Evolutionary conservation across 2,888 invertebrate species (phyloP).

Genomic region (Drosophila koepferae): DNA sequence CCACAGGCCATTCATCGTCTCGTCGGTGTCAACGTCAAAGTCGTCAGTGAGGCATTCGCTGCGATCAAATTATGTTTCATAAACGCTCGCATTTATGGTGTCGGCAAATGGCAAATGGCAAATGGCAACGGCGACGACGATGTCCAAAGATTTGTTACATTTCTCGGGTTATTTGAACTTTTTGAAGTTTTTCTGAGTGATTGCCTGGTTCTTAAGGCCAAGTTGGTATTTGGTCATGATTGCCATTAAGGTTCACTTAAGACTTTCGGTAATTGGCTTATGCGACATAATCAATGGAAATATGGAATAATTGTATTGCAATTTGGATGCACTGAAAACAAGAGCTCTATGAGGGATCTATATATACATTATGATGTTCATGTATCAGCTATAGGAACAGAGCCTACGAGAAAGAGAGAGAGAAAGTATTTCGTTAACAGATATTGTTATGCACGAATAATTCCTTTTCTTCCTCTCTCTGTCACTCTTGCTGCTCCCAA

Average conservation of each 20-base stretch:
- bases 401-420: neutral
- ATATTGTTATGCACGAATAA: neutral
- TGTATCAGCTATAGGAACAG: no score
- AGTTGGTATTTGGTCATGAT: conserved; percentile 28
- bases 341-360: neutral
- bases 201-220: conserved; percentile 27
- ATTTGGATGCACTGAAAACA: neutral
- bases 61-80: conserved; percentile 83
- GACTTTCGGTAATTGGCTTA: conserved; percentile 33
- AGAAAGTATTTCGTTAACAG: neutral
- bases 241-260: conserved; percentile 26
- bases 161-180: conserved; percentile 75
- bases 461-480: neutral
- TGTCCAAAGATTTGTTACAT: conserved; percentile 83
- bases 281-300: conserved; percentile 6
- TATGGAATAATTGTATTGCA: neutral
- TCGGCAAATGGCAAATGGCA: conserved; percentile 28
- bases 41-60: conserved; percentile 72
- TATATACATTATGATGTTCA: neutral
- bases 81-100: conserved; percentile 83
- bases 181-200: conserved; percentile 46
- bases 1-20: conserved; percentile 29
- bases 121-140: conserved; percentile 22
- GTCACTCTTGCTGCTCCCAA: no score
- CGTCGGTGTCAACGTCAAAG: conserved; percentile 59